A percentile compares a stretch with the other conserved stretches of the same genome.
phyloP scores from a whole-genome alignment of 2,113 vertebrate species.

The Elephantulus edwardii region DNA sequence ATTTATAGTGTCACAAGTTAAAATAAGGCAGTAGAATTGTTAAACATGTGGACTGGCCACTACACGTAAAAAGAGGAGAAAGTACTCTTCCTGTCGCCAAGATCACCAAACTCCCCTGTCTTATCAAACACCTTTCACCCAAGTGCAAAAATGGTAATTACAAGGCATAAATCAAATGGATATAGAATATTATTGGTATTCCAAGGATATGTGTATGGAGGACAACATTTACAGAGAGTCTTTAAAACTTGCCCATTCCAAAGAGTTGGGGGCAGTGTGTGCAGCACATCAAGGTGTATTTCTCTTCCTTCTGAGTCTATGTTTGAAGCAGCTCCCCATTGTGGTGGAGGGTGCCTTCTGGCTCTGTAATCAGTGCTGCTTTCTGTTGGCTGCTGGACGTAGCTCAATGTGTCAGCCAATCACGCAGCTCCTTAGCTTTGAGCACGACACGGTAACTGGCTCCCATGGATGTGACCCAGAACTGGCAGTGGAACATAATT shows the following conservation, averaged over 20 bases:
- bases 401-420: neutral
- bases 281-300: fast-evolving
- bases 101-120: no score
- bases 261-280: no score
- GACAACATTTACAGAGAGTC: no score
- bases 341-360: neutral
- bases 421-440: neutral
- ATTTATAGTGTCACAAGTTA: neutral
- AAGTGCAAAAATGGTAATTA: no score
- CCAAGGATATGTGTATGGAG: fast-evolving
- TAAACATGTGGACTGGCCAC: neutral
- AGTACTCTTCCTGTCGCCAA: neutral
- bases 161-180: no score
- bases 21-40: neutral
- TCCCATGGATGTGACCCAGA: neutral
- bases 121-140: neutral
- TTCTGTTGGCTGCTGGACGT: neutral
- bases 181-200: no score
- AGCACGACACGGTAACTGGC: fast-evolving
- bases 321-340: neutral
- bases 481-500: neutral
- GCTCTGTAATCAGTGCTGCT: neutral
- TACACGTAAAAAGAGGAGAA: neutral
- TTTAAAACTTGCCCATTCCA: neutral
- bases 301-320: neutral